phyloP scores from a whole-genome alignment of 2,113 vertebrate species.

The Nothocercus julius region DNA sequence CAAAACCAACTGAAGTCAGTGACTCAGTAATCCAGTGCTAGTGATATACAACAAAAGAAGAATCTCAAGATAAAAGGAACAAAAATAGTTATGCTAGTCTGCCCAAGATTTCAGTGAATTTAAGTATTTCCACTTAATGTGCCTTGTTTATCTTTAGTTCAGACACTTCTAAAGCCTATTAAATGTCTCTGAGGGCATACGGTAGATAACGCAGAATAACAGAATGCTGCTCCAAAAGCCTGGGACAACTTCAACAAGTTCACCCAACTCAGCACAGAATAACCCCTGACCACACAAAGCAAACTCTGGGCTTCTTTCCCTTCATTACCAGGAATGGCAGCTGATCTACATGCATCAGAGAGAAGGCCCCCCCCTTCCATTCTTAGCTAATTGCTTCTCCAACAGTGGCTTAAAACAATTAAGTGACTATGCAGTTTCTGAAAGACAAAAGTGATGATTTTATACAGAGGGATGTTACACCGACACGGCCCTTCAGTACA shows the following conservation, averaged over 20 bases:
- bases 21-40: not conserved
- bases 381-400: not conserved
- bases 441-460: not conserved
- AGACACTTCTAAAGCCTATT: not conserved
- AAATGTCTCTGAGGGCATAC: rapidly evolving
- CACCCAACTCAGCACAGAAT: not conserved
- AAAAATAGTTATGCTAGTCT: not conserved
- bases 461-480: not conserved
- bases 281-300: not conserved
- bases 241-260: not conserved
- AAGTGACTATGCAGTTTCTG: not conserved
- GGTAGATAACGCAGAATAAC: not conserved
- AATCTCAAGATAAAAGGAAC: not conserved
- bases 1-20: not conserved
- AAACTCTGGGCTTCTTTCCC: not conserved
- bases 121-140: not conserved
- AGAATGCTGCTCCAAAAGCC: not conserved
- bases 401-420: not conserved
- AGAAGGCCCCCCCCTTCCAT: not conserved
- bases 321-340: not conserved
- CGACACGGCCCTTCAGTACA: not conserved
- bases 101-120: not conserved
- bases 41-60: not conserved
- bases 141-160: not conserved
- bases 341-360: not conserved